Conservation (phyloP, 2,888 invertebrate genomes). For the Bellardia pandia region DNA sequence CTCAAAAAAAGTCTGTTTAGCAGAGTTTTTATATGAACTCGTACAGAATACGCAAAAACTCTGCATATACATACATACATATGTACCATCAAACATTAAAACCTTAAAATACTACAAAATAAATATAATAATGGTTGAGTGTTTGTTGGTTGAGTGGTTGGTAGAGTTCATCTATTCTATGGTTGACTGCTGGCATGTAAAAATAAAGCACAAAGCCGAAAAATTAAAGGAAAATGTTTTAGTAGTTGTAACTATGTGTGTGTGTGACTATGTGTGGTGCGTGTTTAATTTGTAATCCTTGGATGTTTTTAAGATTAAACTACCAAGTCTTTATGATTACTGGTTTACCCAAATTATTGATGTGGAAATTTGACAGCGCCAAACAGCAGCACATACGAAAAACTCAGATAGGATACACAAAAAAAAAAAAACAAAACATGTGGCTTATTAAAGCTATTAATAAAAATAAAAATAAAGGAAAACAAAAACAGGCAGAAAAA, state of each 20-base stretch:
- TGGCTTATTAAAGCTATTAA: constrained; percentile 51
- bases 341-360: constrained; percentile 66
- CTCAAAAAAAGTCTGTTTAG: constrained; percentile 6
- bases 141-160: constrained; percentile 16
- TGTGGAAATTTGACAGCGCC: constrained; percentile 55
- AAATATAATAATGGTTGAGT: constrained; percentile 34
- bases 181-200: neutral
- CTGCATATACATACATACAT: neutral
- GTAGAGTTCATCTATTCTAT: neutral
- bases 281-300: constrained; percentile 60
- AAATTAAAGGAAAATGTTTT: neutral
- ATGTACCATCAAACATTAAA: neutral
- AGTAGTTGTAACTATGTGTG: neutral
- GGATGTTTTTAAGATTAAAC: constrained; percentile 58
- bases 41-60: neutral
- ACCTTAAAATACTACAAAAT: constrained; percentile 11
- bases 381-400: constrained; percentile 14
- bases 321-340: constrained; percentile 56
- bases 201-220: neutral
- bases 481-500: neutral
- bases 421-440: neutral
- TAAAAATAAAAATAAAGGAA: constrained; percentile 16
- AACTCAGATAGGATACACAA: neutral
- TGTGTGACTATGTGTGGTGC: constrained; percentile 4
- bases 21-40: neutral